These are phyloP conservation scores for Caranx melampygus DNA, from an alignment of 2,113 vertebrate genomes.

Conservation along the genomic window DNA sequence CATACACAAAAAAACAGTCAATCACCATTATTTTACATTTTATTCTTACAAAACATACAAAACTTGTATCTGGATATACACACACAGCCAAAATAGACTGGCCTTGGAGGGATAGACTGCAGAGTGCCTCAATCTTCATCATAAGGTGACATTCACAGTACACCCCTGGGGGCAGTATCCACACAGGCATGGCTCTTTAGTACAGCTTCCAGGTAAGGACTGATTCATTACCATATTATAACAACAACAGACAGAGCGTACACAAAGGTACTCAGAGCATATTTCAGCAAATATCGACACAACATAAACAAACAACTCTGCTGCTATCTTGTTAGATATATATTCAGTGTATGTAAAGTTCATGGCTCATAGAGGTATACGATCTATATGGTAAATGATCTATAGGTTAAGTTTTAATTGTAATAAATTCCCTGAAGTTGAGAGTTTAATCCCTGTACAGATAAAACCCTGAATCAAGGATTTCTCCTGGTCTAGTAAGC, in stretches of 20 bases:
- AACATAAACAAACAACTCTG: conserved; percentile 9
- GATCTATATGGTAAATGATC: conserved; percentile 2
- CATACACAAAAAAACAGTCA: neutral
- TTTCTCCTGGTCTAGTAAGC: neutral
- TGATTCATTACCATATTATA: conserved; percentile 26
- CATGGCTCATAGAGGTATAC: conserved; percentile 23
- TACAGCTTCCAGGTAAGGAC: conserved; percentile 59
- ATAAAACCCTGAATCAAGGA: neutral
- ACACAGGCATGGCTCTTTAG: conserved; percentile 22
- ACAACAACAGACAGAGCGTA: conserved; percentile 17
- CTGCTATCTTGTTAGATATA: conserved; percentile 21
- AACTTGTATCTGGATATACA: conserved; percentile 34
- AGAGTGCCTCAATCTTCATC: conserved; percentile 35
- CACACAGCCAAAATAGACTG: conserved; percentile 23
- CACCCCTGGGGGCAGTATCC: conserved; percentile 21
- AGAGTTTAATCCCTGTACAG: conserved; percentile 16
- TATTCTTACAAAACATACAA: conserved; percentile 57
- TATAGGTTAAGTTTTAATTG: neutral
- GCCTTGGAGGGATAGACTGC: conserved; percentile 14
- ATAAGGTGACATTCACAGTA: conserved; percentile 8
- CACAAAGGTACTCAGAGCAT: conserved; percentile 39
- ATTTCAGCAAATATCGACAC: conserved; percentile 25
- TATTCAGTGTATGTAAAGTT: conserved; percentile 44
- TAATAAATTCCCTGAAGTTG: neutral
- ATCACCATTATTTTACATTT: conserved; percentile 34